A percentile compares a stretch with the other conserved stretches of the same genome.
phyloP scores from a whole-genome alignment of 2,113 vertebrate genomes.

The Melospiza melodia region DNA sequence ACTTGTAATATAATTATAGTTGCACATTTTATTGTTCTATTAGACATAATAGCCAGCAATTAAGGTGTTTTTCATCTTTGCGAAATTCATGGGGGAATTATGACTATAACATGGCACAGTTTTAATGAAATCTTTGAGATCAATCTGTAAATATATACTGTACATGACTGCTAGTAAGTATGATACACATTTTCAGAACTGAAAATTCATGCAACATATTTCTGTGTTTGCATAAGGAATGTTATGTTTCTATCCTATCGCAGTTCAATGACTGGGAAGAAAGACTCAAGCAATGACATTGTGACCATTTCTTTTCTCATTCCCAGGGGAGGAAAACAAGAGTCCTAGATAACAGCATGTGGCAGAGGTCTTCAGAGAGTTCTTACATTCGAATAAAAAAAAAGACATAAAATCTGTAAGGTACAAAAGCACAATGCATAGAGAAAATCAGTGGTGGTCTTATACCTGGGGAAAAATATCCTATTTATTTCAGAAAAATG shows the following conservation, averaged over 20 bases:
- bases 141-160: slow-evolving; percentile 94
- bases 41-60: slow-evolving; percentile 83
- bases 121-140: slow-evolving; percentile 91
- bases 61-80: slow-evolving; percentile 91
- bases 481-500: slow-evolving; percentile 50
- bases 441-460: slow-evolving; percentile 39
- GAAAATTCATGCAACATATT: slow-evolving; percentile 90
- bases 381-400: slow-evolving; percentile 60
- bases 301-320: slow-evolving; percentile 73
- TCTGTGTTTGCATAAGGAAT: slow-evolving; percentile 87
- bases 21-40: slow-evolving; percentile 67
- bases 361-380: slow-evolving; percentile 54
- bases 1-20: slow-evolving; percentile 57
- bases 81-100: slow-evolving; percentile 86
- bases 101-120: slow-evolving; percentile 81
- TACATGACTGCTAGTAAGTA: slow-evolving; percentile 98
- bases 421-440: slow-evolving; percentile 81
- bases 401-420: slow-evolving; percentile 64
- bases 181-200: slow-evolving; percentile 93
- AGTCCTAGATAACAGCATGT: slow-evolving; percentile 57
- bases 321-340: slow-evolving; percentile 63
- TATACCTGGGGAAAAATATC: slow-evolving; percentile 35
- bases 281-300: slow-evolving; percentile 78
- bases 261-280: slow-evolving; percentile 72
- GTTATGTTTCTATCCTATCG: slow-evolving; percentile 77